Conservation (phyloP, 2,888 invertebrate genomes). For the Morpho helenor region DNA sequence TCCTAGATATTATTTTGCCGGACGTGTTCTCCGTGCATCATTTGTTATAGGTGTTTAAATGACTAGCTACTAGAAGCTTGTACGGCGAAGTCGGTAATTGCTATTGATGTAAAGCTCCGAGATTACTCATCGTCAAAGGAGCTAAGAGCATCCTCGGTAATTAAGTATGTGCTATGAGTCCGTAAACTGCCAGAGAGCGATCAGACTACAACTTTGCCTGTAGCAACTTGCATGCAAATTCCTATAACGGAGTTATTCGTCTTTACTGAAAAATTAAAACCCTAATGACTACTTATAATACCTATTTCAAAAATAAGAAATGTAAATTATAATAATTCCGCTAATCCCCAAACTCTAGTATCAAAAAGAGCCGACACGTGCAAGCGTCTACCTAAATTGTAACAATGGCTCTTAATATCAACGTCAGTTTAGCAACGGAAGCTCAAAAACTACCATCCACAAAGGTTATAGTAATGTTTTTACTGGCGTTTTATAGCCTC, state of each 20-base stretch:
- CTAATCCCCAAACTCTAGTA: constrained; percentile 10
- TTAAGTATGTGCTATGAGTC: constrained; percentile 41
- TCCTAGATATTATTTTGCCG: constrained; percentile 53
- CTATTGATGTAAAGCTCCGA: constrained; percentile 42
- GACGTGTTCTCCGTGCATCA: constrained; percentile 53
- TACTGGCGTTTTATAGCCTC: constrained; percentile 61
- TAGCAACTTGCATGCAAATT: constrained; percentile 32
- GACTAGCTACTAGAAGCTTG: constrained; percentile 29
- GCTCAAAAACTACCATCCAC: constrained; percentile 63
- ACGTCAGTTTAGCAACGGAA: constrained; percentile 75
- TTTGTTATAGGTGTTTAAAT: constrained; percentile 32
- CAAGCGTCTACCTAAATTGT: constrained; percentile 43
- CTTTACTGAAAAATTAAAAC: constrained; percentile 24
- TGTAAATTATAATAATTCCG: too few relatives aligned
- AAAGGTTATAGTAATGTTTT: constrained; percentile 69
- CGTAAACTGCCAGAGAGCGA: constrained; percentile 37
- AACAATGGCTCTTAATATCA: constrained; percentile 63
- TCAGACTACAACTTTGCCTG: constrained; percentile 33
- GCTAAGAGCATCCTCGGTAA: constrained; percentile 57
- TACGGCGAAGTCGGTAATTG: constrained; percentile 37
- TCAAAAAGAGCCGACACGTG: constrained; percentile 32
- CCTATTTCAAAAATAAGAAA: too few relatives aligned
- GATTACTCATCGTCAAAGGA: constrained; percentile 52
- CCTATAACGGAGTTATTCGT: constrained; percentile 21
- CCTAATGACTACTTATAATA: constrained; percentile 19